Evolutionary conservation across 2,113 vertebrate species (phyloP), one percentile per base, ranked within the genome.

Genomic region (Dendropsophus ebraccatus): DNA sequence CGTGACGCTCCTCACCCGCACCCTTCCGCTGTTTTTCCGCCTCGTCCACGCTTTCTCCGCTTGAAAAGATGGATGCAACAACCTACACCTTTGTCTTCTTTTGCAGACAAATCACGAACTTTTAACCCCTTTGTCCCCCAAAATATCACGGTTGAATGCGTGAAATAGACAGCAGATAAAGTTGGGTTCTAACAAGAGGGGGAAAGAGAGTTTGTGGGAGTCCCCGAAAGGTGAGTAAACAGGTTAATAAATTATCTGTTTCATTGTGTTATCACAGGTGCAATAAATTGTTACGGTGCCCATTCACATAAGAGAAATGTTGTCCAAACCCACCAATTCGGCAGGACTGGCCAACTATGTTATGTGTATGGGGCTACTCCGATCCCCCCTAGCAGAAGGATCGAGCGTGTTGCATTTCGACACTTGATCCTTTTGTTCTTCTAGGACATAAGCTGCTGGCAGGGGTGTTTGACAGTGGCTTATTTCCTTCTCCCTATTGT

Each of bases 141-240:
- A 73, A 81, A 74, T 74, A 62, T 81, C 77, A 74, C 62, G 77
- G 85, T 81, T 87, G 77, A 81, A 81, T 87, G 60, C 85, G 69
- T 74, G 85, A 81, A 60, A 81, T 87, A 87, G 78, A 86, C 84
- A 73, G 19, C 85, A 87, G 85, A 86, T 87, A 87, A 87, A 87
- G 77, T 87, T 87, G 77, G 37, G 77, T 87, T 81, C 77, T 87
- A 62, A 87, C 85, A 62, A 81, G 85, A 81, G 78, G 85, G 84
- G 78, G 78, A 77, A 75, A 85, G 73, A 78, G 81, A 81, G 77
- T 80, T 62, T 77, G 73, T 69, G 84, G 60, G 84, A 86, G 35
- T 60, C 85, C 49, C 41, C 41, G 67, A 81, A 41, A 87, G 85
- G 85, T 87, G 65, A 87, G 85, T 87, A 87, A 73, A 81, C 50